Evolutionary conservation across 2,888 invertebrate genomes (phyloP), one percentile per base, ranked within the genome.

Genomic region (Perizoma affinitatum): DNA sequence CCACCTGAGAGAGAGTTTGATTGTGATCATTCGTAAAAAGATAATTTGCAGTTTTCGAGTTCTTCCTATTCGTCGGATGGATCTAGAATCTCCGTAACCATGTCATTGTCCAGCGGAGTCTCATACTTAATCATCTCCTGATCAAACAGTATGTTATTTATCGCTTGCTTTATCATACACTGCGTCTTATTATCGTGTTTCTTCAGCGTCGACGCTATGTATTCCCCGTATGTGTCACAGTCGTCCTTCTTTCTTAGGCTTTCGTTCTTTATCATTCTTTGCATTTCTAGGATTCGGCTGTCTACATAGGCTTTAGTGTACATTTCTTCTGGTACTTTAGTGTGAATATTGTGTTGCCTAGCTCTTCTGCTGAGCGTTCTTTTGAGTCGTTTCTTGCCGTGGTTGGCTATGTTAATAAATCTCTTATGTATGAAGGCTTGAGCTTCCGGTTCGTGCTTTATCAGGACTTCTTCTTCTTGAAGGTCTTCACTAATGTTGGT

Each of bases 121-220:
- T 72, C 82, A 52, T 87, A 92, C 54, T 86, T 88, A 69, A 88
- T 89, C 90, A 91, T 91, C 65, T 91, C 91, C 53, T 90, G 90
- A 58, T 91, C 91, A 65, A 90, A 91, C 9, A 90, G 61, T 45
- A 91, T 90, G 58, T 90, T 91, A 53, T 91, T 90, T 4, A 92
- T 91, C 0, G 90, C 90, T 61, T 90, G 90, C 55, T 92, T 90
- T 45, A 91, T 90, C 87, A 91, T 88, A 2, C 87, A 83, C 42
- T 85, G 84, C 0, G 90, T 88, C 22, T 88, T 77, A 11, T 88
- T 87, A 63, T 90, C 89, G 52, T 90, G 90, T 68, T 92, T 92
- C 42, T 90, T 80, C 41, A 92, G 69, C 0, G 90, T 88, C 35
- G 84, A 76, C 0, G 92, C 89, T 43, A 92, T 90, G 64, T 91